These are phyloP conservation scores for Megatriorchis doriae DNA, from an alignment of 2,113 vertebrate genomes.

Conservation along the genomic window DNA sequence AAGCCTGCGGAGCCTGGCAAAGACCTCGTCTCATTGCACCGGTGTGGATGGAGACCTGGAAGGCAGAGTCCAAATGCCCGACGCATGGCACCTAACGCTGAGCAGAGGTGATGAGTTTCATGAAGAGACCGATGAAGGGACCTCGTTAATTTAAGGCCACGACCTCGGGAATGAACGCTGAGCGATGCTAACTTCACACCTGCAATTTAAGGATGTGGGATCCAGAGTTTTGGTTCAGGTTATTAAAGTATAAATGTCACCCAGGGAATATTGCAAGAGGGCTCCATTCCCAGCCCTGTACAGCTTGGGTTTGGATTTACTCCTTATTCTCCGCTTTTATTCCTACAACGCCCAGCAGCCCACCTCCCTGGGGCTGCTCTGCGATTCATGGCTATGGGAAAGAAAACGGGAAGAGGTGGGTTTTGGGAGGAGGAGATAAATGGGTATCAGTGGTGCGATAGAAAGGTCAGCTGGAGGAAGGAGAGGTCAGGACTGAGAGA, in stretches of 20 bases:
- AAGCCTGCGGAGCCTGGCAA: neutral
- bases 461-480: slow-evolving; percentile 40
- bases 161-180: rapidly evolving
- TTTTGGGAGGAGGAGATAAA: neutral
- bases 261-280: neutral
- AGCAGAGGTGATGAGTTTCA: neutral
- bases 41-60: neutral
- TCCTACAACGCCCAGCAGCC: neutral
- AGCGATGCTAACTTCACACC: neutral
- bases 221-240: neutral
- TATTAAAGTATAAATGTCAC: neutral
- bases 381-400: neutral
- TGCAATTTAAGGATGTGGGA: neutral
- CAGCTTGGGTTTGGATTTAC: neutral
- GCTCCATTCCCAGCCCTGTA: neutral
- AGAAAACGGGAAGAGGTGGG: neutral
- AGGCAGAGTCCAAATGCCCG: neutral
- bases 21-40: neutral
- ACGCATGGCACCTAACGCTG: rapidly evolving
- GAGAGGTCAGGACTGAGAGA: neutral
- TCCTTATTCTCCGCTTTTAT: neutral
- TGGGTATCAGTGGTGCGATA: neutral
- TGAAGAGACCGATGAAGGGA: neutral
- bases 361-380: rapidly evolving
- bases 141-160: neutral